phyloP scores from a whole-genome alignment of 2,113 vertebrate genomes.

The Pao palembangensis region DNA sequence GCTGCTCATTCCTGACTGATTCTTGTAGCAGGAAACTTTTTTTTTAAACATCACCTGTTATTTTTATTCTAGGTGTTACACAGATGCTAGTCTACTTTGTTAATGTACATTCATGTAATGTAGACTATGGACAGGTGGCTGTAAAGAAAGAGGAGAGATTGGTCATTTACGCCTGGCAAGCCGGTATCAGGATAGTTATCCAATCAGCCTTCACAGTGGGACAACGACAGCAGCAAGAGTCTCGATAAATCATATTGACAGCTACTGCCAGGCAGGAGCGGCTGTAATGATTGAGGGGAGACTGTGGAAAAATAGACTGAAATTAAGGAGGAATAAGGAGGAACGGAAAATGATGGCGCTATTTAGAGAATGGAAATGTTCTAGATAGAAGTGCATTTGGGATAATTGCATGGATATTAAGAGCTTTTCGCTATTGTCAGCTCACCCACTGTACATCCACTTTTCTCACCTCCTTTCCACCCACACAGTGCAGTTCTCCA shows the following conservation, averaged over 20 bases:
- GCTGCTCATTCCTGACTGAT: too few relatives aligned
- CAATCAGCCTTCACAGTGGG: constrained; percentile 56
- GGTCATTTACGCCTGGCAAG: background rate
- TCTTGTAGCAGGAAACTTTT: too few relatives aligned
- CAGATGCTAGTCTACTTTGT: too few relatives aligned
- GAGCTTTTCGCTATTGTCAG: constrained; percentile 3
- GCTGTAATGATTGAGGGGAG: constrained; percentile 40
- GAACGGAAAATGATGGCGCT: constrained; percentile 22
- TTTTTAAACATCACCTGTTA: too few relatives aligned
- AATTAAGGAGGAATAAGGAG: constrained; percentile 33
- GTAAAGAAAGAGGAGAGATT: constrained; percentile 22
- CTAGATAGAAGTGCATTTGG: constrained; percentile 21
- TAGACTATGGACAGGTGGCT: constrained; percentile 22
- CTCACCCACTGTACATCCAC: constrained; percentile 27
- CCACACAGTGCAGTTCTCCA: constrained; percentile 47
- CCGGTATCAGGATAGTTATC: constrained; percentile 43
- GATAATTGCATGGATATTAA: constrained; percentile 40
- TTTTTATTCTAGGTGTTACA: too few relatives aligned
- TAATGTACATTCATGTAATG: too few relatives aligned
- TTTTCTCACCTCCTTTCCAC: constrained; percentile 36
- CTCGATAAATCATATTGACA: constrained; percentile 58
- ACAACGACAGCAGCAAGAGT: constrained; percentile 48
- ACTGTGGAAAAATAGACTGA: constrained; percentile 37
- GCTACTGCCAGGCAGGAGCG: constrained; percentile 32
- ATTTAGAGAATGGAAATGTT: constrained; percentile 15